Evolutionary conservation across 2,888 invertebrate species (phyloP).

Genomic region (Selenia dentaria): DNA sequence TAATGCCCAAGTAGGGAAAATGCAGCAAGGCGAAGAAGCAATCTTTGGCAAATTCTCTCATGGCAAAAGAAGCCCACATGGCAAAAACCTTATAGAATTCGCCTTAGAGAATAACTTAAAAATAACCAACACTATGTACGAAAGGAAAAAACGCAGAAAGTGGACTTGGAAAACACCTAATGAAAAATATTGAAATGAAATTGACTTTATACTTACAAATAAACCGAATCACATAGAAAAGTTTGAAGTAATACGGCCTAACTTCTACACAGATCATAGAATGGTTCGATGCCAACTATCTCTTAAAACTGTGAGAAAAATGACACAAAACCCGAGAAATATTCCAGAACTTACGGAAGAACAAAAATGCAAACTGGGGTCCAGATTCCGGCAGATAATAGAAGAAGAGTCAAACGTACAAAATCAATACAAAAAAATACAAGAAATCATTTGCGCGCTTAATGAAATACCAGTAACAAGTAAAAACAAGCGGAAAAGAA

Average conservation of each 20-base stretch:
- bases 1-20: neutral
- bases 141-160: neutral
- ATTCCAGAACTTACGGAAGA: neutral
- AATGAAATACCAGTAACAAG: too few species aligned
- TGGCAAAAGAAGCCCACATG: neutral
- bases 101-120: conserved; percentile 1
- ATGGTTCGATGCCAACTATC: neutral
- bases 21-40: neutral
- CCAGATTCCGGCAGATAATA: too few species aligned
- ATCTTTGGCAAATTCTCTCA: conserved; percentile 1
- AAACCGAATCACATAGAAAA: neutral
- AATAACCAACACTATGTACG: too few species aligned
- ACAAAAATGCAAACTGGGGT: too few species aligned
- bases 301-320: neutral
- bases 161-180: conserved; percentile 6
- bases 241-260: neutral
- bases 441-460: too few species aligned
- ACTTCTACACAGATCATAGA: conserved; percentile 4
- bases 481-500: too few species aligned
- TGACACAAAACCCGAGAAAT: neutral
- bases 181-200: neutral
- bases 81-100: neutral
- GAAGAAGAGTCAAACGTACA: neutral
- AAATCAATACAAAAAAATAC: neutral
- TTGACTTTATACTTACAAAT: neutral